These are phyloP conservation scores for Fistularia tabacaria DNA, from an alignment of 2,797 vertebrate species.

Conservation along the genomic window DNA sequence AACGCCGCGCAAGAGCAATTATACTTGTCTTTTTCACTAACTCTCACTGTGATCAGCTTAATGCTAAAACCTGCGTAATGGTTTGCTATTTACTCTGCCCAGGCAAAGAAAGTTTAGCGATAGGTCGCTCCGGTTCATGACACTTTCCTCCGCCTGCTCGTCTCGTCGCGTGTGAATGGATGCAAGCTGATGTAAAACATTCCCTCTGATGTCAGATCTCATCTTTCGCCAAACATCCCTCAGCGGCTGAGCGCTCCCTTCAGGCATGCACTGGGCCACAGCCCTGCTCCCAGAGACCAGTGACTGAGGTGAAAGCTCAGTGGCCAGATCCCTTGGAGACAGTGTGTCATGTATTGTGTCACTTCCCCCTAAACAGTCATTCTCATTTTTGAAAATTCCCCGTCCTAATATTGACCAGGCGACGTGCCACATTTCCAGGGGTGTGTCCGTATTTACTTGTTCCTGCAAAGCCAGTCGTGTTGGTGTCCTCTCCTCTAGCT, in stretches of 20 bases:
- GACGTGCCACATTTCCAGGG: too few relatives aligned
- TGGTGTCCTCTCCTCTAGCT: conserved; percentile 3
- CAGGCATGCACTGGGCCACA: conserved; percentile 22
- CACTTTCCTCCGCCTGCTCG: not conserved
- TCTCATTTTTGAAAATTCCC: conserved; percentile 15
- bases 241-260: conserved; percentile 30
- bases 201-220: conserved; percentile 21
- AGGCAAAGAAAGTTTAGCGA: not conserved
- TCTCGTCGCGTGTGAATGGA: not conserved
- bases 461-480: conserved; percentile 23
- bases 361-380: too few relatives aligned
- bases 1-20: conserved; percentile 12
- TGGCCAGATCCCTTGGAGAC: conserved; percentile 35
- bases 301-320: conserved; percentile 26
- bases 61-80: conserved; percentile 4
- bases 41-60: conserved; percentile 23
- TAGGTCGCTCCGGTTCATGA: conserved; percentile 10
- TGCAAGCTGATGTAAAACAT: conserved; percentile 24
- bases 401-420: conserved; percentile 2
- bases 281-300: conserved; percentile 14
- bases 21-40: conserved; percentile 31
- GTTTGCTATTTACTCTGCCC: conserved; percentile 15
- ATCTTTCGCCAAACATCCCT: conserved; percentile 12
- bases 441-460: conserved; percentile 26
- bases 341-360: conserved; percentile 27